Conservation (phyloP, 2,888 invertebrate species). For the Ditula angustiorana region DNA sequence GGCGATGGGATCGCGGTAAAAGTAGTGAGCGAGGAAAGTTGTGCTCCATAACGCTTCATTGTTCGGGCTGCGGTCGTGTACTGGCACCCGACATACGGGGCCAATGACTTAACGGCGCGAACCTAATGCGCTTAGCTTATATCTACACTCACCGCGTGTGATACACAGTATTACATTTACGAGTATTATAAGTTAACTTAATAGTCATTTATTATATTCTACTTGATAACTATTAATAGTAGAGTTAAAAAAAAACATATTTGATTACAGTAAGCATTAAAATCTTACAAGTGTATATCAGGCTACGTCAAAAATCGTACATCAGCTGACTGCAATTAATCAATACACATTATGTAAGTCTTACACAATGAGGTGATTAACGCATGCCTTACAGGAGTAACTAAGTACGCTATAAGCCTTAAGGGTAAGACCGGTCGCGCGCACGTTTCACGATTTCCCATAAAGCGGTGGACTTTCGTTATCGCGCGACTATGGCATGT, state of each 20-base stretch:
- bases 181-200: no score
- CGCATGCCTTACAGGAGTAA: not conserved
- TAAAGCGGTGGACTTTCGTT: conserved; percentile 53
- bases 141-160: conserved; percentile 25
- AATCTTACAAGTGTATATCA: no score
- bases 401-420: conserved; percentile 1
- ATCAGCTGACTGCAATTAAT: not conserved
- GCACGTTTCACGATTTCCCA: conserved; percentile 38
- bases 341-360: not conserved
- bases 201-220: not conserved
- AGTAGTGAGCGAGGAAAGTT: conserved; percentile 52
- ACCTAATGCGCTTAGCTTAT: conserved; percentile 46
- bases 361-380: conserved; percentile 23
- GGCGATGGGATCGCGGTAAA: conserved; percentile 59
- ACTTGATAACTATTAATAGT: not conserved
- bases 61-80: conserved; percentile 47
- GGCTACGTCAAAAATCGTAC: not conserved
- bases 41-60: conserved; percentile 50
- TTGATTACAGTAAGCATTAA: no score
- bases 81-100: conserved; percentile 22
- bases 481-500: conserved; percentile 42
- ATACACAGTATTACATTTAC: conserved; percentile 32
- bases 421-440: conserved; percentile 35
- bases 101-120: conserved; percentile 37
- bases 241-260: not conserved